Base-by-base conservation (phyloP, 2,113 vertebrate species). In the Pelecanus crispus region DNA sequence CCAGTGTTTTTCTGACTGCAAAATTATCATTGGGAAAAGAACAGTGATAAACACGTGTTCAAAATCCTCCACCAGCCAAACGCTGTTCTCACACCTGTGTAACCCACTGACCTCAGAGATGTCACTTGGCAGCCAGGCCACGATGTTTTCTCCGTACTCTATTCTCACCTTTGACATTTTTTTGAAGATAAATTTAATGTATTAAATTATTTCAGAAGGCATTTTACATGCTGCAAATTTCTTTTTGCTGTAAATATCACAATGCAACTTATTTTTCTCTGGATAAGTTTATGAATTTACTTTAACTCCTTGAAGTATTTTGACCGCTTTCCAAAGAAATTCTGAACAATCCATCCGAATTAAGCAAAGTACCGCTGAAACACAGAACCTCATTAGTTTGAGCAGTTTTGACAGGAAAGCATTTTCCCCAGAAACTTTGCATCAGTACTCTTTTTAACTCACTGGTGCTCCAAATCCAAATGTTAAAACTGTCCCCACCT, bases 261-360 rank as follows among this genome's bases (percentile, higher is more conserved):
- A 56, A 44, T 0, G 3, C 61, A 66, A 81, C 79, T 74, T 62
- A 66, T 86, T 86, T 95, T 92, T 63, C 71, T 55, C 86, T 34
- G 65, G 86, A 25, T 47, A 59, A 79, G 2, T 52, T 75, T 45
- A 61, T 36, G 31, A 81, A 52, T 88, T 85, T 85, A 45, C 74
- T 90, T 89, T 36, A 88, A 94, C 71, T 92, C 36, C 90, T 91
- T 59, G 52, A 74, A 80, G 36, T 49, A 62, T 45, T 88, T 75
- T 90, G 86, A 59, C 77, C 92, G 70, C 40, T 89, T 88, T 87
- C 91, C 89, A 86, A 45, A 53, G 94, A 56, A 79, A 75, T 45
- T 90, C 80, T 61, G 20, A 87, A 44, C 79, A 47, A 77, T 47
- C 68, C 70, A 79, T 42, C n/a, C 9, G 7, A 40, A 53, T 62